Base-by-base conservation (phyloP, 2,113 vertebrate species). In the Emydocephalus ijimae region DNA sequence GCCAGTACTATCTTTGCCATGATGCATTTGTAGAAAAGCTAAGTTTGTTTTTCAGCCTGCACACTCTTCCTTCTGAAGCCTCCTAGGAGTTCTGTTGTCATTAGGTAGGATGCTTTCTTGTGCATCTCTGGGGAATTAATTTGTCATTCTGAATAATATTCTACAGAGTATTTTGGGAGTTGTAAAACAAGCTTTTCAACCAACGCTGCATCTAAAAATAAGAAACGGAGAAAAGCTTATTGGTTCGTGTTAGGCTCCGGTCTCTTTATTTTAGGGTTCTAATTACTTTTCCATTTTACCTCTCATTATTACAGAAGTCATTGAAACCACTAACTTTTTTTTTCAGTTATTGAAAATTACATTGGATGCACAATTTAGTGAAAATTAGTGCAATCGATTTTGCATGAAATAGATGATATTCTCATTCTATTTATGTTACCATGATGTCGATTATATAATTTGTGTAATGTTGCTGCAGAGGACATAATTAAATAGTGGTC, bases 71-170 rank as follows among this genome's bases (percentile, higher is more conserved):
- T 92, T 91, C 86, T 95, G 50, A 92, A 26, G 20, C 93, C 97
- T 92, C 94, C 54, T 92, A 96, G 96, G 97, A 96, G 52, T 95
- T 96, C 9, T 0, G 2, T 93, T 96, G 93, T 93, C 92, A 85
- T 50, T 39, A 92, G 86, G 59, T 93, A 69, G 43, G 48, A 56
- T 92, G 89, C 92, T 97, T 95, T 89, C 92, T 93, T 96, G 94
- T 92, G 85, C 81, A 61, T 97, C 97, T 96, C 96, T 34, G 57
- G 95, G 97, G 96, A 95, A 94, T 96, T 97, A 95, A 97, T 97
- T 97, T 97, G 93, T 93, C 8, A 8, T 91, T 92, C 45, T 92
- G 95, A 85, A 95, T 94, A 94, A 91, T 85, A 87, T 94, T 89
- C 91, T 18, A 92, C 52, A 92, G 85, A 94, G 87, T 89, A 54